Evolutionary conservation across 2,113 vertebrate genomes (phyloP).

Genomic region (Pseudolaguvia tuberculata): DNA sequence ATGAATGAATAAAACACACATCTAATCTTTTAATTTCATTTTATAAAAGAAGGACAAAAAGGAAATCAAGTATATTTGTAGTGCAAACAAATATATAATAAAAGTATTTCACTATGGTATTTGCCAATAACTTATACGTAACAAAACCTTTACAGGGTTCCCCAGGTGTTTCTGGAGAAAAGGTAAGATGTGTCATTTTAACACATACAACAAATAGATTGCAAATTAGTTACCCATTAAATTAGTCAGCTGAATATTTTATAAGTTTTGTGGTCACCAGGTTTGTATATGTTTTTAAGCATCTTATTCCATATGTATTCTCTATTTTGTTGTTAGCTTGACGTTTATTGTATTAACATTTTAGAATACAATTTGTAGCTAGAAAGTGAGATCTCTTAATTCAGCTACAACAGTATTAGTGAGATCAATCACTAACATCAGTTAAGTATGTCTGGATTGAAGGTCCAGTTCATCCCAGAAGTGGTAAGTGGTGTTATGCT

Average conservation of each 20-base stretch:
- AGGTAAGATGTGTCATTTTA: slow-evolving; percentile 54
- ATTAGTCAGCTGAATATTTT: not conserved
- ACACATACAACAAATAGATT: not conserved
- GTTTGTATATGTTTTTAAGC: too few species aligned
- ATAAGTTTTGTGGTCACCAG: not conserved
- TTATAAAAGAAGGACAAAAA: slow-evolving; percentile 55
- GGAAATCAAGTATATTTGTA: slow-evolving; percentile 63
- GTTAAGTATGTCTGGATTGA: too few species aligned
- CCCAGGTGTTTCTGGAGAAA: slow-evolving; percentile 62
- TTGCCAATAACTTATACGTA: slow-evolving; percentile 22
- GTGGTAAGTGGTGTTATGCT: too few species aligned
- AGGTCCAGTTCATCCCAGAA: too few species aligned
- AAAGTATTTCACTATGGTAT: not conserved
- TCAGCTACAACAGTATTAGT: too few species aligned
- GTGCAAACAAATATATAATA: not conserved
- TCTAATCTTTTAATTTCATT: slow-evolving; percentile 47
- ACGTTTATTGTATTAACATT: too few species aligned
- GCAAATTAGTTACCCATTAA: not conserved
- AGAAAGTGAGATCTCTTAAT: too few species aligned
- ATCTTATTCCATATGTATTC: too few species aligned
- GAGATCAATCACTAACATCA: too few species aligned
- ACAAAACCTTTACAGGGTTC: slow-evolving; percentile 52
- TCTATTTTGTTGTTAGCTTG: too few species aligned
- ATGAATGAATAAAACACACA: too few species aligned
- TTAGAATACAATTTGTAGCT: too few species aligned